phyloP scores from a whole-genome alignment of 2,113 vertebrate genomes.

The Chelonoidis abingdonii region DNA sequence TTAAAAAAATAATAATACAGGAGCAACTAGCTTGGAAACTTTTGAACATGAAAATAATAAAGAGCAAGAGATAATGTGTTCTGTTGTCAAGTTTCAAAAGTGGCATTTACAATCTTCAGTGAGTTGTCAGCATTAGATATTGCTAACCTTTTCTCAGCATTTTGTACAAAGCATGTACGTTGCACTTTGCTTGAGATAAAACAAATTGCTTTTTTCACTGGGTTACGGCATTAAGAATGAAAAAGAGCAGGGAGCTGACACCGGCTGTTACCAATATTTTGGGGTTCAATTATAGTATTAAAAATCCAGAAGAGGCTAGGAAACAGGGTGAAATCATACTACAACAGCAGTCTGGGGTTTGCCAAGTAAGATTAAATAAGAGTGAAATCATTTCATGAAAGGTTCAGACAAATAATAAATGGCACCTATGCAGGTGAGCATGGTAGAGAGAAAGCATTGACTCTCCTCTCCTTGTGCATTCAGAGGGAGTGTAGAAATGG shows the following conservation, averaged over 20 bases:
- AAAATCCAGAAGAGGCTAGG: not conserved
- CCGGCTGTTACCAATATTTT: not conserved
- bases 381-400: not conserved
- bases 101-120: not conserved
- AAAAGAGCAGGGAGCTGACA: not conserved
- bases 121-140: not conserved
- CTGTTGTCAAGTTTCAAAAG: not conserved
- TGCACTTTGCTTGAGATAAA: constrained; percentile 12
- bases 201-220: not conserved
- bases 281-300: not conserved
- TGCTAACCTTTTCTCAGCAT: constrained; percentile 18
- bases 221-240: not conserved
- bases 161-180: not conserved
- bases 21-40: not conserved
- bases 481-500: not conserved
- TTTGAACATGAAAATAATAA: constrained; percentile 5
- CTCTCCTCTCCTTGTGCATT: not conserved
- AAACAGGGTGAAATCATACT: not conserved
- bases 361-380: not conserved
- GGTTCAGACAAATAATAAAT: rapidly evolving
- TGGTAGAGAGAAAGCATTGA: rapidly evolving
- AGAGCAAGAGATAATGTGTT: not conserved
- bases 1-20: not conserved
- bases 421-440: rapidly evolving
- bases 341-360: not conserved